A percentile compares a stretch with the other conserved stretches of the same genome.
phyloP scores from a whole-genome alignment of 1,140 invertebrate genomes.

The Pseudobourletiella spinata region DNA sequence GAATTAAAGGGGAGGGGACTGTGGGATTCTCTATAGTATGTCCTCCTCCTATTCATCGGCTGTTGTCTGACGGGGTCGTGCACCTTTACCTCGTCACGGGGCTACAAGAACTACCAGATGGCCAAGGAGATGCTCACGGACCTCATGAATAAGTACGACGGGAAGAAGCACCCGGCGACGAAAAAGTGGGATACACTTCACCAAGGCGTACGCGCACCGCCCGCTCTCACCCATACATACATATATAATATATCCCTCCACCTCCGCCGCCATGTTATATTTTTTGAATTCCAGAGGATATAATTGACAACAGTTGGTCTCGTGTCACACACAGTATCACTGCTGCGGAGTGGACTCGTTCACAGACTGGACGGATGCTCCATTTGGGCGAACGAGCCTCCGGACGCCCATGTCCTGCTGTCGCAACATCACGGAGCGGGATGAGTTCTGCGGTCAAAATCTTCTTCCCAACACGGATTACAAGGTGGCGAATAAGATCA shows the following conservation, averaged over 20 bases:
- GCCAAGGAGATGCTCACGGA: neutral
- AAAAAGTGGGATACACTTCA: slow-evolving; percentile 1
- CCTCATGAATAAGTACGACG: neutral
- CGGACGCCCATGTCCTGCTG: slow-evolving; percentile 13
- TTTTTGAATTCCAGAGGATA: too few species aligned
- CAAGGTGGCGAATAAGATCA: neutral
- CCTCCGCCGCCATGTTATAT: too few species aligned
- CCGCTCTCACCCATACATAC: too few species aligned
- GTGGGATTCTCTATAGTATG: neutral
- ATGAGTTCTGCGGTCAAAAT: slow-evolving; percentile 14
- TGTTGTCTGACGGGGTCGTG: neutral
- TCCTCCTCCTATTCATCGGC: neutral
- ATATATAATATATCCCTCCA: too few species aligned
- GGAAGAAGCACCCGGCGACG: neutral
- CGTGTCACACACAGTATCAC: neutral
- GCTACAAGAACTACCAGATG: neutral
- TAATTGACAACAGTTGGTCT: neutral
- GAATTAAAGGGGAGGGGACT: too few species aligned
- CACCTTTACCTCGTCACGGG: neutral
- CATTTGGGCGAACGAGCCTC: slow-evolving; percentile 11
- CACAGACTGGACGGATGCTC: slow-evolving; percentile 11
- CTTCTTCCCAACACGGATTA: slow-evolving; percentile 1
- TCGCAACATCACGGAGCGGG: neutral
- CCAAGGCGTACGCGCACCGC: neutral
- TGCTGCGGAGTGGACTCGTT: slow-evolving; percentile 16